Evolutionary conservation across 2,113 vertebrate genomes (phyloP).

Genomic region (Notechis scutatus): DNA sequence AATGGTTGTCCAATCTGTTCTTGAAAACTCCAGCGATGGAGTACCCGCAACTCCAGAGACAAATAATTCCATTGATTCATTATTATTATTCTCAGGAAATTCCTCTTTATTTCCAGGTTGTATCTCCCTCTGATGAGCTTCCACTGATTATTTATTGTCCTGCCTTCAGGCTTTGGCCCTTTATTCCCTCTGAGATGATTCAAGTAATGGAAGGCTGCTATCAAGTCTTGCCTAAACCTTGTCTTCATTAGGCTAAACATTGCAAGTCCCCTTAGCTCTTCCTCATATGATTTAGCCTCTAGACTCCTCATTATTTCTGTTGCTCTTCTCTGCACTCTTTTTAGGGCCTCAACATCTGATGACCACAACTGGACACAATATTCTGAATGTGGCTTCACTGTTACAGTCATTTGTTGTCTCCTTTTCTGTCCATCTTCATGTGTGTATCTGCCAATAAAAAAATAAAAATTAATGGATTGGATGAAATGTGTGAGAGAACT

Average conservation of each 20-base stretch:
- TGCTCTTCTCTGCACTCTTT: not conserved
- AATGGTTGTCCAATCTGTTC: not conserved
- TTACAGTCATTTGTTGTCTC: not conserved
- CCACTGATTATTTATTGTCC: not conserved
- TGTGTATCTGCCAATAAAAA: not conserved
- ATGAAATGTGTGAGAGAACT: not conserved
- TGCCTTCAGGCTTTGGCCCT: not conserved
- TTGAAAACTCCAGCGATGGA: not conserved
- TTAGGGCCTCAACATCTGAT: too few species aligned
- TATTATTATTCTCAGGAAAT: not conserved
- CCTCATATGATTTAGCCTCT: not conserved
- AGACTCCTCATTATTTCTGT: not conserved
- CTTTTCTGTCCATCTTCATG: not conserved
- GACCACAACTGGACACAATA: too few species aligned
- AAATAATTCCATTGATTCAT: not conserved
- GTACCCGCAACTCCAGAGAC: not conserved
- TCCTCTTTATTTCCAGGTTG: not conserved
- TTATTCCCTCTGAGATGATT: not conserved
- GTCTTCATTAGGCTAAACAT: not conserved
- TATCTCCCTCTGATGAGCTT: not conserved
- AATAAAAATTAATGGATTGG: not conserved
- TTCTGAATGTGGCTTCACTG: not conserved
- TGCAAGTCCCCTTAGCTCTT: not conserved
- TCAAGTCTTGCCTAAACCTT: not conserved
- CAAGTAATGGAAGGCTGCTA: not conserved